Evolutionary conservation across 2,113 vertebrate species (phyloP).

Genomic region (Percina caprodes): DNA sequence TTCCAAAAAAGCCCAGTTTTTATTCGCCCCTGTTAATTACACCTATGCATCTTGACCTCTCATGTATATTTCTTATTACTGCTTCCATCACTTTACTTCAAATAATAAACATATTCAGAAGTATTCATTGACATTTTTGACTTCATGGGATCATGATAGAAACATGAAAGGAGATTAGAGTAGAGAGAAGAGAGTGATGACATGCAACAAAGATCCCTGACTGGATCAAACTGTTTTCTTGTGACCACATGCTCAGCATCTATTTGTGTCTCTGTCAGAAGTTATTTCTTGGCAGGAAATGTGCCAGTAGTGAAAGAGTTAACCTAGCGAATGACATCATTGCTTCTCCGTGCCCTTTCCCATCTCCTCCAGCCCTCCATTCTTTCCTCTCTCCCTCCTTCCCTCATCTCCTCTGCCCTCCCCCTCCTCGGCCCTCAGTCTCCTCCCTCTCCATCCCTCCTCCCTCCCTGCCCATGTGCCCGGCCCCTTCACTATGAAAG

Average conservation of each 20-base stretch:
- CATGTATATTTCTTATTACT: too few relatives aligned
- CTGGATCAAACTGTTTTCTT: not conserved
- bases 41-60: too few relatives aligned
- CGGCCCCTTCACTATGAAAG: slow-evolving; percentile 79
- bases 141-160: not conserved
- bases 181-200: not conserved
- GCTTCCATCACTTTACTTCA: too few relatives aligned
- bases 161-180: not conserved
- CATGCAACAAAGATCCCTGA: not conserved
- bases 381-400: slow-evolving; percentile 20
- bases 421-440: slow-evolving; percentile 39
- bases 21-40: too few relatives aligned
- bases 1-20: too few relatives aligned
- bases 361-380: slow-evolving; percentile 22
- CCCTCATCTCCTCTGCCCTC: slow-evolving; percentile 18
- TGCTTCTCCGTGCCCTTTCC: slow-evolving; percentile 36
- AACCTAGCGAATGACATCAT: slow-evolving; percentile 74
- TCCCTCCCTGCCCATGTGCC: slow-evolving; percentile 43
- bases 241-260: not conserved
- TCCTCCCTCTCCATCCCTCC: slow-evolving; percentile 57
- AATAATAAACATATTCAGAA: too few relatives aligned
- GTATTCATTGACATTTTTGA: too few relatives aligned
- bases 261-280: not conserved
- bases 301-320: slow-evolving; percentile 73
- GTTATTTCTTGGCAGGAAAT: not conserved